Evolutionary conservation across 2,888 invertebrate species (phyloP).

Genomic region (Drosophila ustulata): DNA sequence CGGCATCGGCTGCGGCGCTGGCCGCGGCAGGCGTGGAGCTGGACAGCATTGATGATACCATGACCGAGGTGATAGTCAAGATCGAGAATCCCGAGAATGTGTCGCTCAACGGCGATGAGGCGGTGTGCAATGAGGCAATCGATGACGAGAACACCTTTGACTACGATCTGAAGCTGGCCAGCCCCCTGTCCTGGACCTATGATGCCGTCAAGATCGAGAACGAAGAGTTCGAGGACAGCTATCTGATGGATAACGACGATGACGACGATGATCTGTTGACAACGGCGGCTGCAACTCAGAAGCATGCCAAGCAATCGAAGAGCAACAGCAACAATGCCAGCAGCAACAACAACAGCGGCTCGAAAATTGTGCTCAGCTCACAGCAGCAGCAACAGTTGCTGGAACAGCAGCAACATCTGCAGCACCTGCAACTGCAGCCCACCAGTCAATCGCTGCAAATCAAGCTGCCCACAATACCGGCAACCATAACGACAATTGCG

Average conservation of each 20-base stretch:
- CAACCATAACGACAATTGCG: conserved; percentile 76
- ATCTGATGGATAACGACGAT: conserved; percentile 80
- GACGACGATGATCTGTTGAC: conserved; percentile 82
- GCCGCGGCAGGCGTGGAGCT: conserved; percentile 82
- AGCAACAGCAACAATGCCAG: conserved; percentile 44
- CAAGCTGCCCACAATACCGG: conserved; percentile 80
- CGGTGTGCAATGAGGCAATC: conserved; percentile 75
- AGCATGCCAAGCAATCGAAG: conserved; percentile 76
- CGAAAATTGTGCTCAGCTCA: conserved; percentile 45
- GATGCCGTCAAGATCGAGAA: conserved; percentile 84
- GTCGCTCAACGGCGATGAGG: conserved; percentile 76
- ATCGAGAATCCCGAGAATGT: conserved; percentile 80
- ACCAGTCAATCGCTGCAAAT: conserved; percentile 80
- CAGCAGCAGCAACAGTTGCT: conserved; percentile 72
- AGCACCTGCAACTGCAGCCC: conserved; percentile 79
- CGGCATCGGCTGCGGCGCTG: conserved; percentile 77
- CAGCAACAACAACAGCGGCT: conserved; percentile 49
- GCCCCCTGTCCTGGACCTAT: conserved; percentile 85
- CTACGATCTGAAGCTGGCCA: conserved; percentile 84
- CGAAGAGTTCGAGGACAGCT: conserved; percentile 83
- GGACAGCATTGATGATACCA: conserved; percentile 81
- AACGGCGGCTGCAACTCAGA: conserved; percentile 76
- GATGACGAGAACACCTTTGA: conserved; percentile 79
- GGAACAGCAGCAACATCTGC: conserved; percentile 81
- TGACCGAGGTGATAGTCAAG: conserved; percentile 84